phyloP scores from a whole-genome alignment of 2,888 invertebrate genomes.

The Achlya flavicornis region DNA sequence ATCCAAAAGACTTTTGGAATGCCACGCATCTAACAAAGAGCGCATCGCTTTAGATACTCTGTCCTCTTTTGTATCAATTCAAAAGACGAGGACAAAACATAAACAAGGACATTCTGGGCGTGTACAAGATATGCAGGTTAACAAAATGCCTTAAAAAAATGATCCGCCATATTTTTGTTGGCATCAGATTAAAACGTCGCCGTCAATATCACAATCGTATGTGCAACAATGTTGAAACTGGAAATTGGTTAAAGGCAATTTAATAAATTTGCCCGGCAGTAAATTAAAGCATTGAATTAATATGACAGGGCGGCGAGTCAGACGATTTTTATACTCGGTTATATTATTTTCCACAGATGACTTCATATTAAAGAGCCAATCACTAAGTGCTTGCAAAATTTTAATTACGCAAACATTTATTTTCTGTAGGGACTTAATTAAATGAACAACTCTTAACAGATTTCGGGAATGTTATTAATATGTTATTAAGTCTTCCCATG shows the following conservation, averaged over 20 bases:
- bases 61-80: not conserved
- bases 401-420: not conserved
- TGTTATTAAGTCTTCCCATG: not conserved
- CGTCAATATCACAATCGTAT: conserved; percentile 51
- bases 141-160: conserved; percentile 21
- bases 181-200: conserved; percentile 55
- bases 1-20: not conserved
- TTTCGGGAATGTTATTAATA: not conserved
- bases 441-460: not conserved
- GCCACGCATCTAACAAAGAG: not conserved
- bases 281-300: conserved; percentile 63
- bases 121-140: conserved; percentile 16
- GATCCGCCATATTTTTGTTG: conserved; percentile 34
- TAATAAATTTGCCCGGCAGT: conserved; percentile 48
- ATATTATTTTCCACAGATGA: conserved; percentile 13
- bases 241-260: conserved; percentile 34
- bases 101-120: conserved; percentile 15
- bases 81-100: not conserved
- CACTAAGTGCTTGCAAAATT: not conserved
- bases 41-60: not conserved
- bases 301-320: conserved; percentile 54
- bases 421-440: not conserved
- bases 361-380: not conserved
- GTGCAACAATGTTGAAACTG: conserved; percentile 55
- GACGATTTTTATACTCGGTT: conserved; percentile 24